Evolutionary conservation across 2,113 vertebrate genomes (phyloP).

Genomic region (Gobius niger): DNA sequence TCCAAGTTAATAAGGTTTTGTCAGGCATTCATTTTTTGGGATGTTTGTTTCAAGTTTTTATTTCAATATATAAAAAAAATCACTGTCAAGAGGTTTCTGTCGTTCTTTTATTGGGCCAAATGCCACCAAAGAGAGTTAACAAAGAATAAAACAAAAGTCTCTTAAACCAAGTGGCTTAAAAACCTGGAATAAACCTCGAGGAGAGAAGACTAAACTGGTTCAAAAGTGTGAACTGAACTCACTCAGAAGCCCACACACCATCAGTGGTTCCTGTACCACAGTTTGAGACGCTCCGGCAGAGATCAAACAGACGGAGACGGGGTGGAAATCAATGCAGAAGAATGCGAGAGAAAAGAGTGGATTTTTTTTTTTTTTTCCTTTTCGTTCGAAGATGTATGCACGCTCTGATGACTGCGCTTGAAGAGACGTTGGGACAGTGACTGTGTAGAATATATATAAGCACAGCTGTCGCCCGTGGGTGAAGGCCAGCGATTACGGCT

Average conservation of each 20-base stretch:
- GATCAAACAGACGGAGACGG: conserved; percentile 36
- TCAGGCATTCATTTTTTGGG: no score
- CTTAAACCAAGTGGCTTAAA: no score
- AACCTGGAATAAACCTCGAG: no score
- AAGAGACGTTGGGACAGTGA: conserved; percentile 15
- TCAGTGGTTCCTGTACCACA: not conserved
- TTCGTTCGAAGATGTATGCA: conserved; percentile 38
- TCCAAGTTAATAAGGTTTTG: no score
- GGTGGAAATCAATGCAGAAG: conserved; percentile 45
- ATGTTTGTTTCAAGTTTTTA: no score
- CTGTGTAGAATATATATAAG: conserved; percentile 58
- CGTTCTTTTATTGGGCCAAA: no score
- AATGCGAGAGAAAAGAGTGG: conserved; percentile 36
- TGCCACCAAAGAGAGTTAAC: no score
- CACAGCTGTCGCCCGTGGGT: conserved; percentile 61
- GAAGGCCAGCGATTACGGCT: conserved; percentile 61
- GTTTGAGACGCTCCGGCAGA: conserved; percentile 25
- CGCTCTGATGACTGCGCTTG: conserved; percentile 35
- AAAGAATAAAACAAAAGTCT: no score
- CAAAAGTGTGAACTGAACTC: not conserved
- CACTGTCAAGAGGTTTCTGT: no score
- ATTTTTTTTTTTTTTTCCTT: conserved; percentile 9
- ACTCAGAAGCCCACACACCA: not conserved
- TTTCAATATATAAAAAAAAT: no score
- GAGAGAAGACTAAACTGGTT: no score